Conservation (phyloP, 2,888 invertebrate species). For the Meiosimyza decipiens region DNA sequence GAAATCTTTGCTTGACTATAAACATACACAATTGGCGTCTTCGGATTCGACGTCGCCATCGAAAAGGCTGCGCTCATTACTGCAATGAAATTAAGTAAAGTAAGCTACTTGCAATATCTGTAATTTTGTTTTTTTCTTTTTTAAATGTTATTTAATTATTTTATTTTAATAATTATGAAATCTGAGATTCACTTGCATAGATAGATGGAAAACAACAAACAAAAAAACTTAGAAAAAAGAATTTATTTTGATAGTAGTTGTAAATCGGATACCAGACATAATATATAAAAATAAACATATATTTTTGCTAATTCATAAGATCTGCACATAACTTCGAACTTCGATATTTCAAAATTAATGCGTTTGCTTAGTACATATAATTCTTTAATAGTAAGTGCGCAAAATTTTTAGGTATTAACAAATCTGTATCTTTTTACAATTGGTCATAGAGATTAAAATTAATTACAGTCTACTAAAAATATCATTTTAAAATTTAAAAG, state of each 20-base stretch:
- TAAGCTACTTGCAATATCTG: too few species aligned
- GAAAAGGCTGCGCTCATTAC: slow-evolving; percentile 13
- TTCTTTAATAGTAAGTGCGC: slow-evolving; percentile 12
- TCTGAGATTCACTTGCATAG: slow-evolving; percentile 5
- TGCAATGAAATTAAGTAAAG: slow-evolving; percentile 3
- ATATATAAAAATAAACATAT: slow-evolving; percentile 20
- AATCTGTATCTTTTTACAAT: neutral
- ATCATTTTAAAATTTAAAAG: too few species aligned
- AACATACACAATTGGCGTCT: neutral
- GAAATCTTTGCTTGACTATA: neutral
- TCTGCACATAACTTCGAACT: neutral
- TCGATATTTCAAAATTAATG: neutral
- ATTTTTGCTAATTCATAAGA: slow-evolving; percentile 31
- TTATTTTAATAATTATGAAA: slow-evolving; percentile 13
- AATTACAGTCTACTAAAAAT: neutral
- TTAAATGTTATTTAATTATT: slow-evolving; percentile 15
- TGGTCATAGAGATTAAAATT: slow-evolving; percentile 19
- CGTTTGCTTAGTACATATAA: slow-evolving; percentile 4
- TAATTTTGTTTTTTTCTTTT: neutral
- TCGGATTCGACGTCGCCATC: slow-evolving; percentile 8
- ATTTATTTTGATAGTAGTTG: slow-evolving; percentile 26
- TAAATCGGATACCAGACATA: neutral
- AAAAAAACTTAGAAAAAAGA: slow-evolving; percentile 4
- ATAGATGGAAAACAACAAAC: slow-evolving; percentile 16
- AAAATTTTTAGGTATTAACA: slow-evolving; percentile 17